Evolutionary conservation across 2,113 vertebrate species (phyloP).

Genomic region (Oceanodroma tethys): DNA sequence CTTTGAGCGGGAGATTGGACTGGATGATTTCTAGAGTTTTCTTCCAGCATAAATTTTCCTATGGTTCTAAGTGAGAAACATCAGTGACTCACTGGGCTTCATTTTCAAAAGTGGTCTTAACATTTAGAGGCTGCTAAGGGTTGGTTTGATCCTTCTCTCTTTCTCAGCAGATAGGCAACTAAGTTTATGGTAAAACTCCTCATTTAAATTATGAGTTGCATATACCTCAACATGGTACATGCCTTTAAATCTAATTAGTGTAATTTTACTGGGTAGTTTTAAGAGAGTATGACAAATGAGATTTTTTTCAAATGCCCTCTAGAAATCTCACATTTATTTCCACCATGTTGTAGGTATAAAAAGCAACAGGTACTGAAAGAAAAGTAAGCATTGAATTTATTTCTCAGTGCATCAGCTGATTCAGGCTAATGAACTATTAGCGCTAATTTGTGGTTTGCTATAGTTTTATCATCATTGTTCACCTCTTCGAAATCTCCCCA

Average conservation of each 20-base stretch:
- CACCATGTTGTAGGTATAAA: neutral
- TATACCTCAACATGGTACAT: neutral
- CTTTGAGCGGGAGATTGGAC: neutral
- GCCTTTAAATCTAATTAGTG: neutral
- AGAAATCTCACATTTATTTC: neutral
- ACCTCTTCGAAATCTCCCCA: neutral
- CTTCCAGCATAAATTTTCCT: neutral
- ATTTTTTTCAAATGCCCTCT: neutral
- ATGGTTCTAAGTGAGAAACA: neutral
- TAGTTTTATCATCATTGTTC: neutral
- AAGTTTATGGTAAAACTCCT: neutral
- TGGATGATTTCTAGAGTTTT: neutral
- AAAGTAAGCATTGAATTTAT: neutral
- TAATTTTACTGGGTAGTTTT: neutral
- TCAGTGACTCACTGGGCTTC: neutral
- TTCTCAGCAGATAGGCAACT: neutral
- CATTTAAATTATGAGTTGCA: neutral
- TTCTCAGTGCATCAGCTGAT: neutral
- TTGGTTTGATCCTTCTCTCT: neutral
- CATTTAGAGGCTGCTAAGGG: neutral
- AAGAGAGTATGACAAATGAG: neutral
- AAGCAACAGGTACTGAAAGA: neutral
- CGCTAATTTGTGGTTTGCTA: neutral
- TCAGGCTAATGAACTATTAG: neutral
- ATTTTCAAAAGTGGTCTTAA: neutral